Base-by-base conservation (phyloP, 2,797 vertebrate genomes). In the Karalla daura region DNA sequence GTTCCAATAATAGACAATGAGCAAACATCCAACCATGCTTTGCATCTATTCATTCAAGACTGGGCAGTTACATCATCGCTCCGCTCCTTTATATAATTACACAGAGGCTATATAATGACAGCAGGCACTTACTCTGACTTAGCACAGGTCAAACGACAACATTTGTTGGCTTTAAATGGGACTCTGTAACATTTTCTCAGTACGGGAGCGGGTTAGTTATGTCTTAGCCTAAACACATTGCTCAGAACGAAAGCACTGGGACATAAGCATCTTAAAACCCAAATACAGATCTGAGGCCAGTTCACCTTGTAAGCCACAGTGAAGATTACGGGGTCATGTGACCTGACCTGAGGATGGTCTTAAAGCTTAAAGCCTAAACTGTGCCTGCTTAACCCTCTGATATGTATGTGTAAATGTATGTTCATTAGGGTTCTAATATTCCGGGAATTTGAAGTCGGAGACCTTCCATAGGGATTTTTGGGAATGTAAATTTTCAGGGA, bases 251-350 rank as follows among this genome's bases (percentile, higher is more conserved):
- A 74, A 64, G 67, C 67, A 69, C 47, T 66, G 11, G 21, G 56
- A 65, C 76, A 51, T 88, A 87, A 88, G 80, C 86, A 82, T 77
- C 86, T 87, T 82, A 88, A 68, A 85, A 45, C 52, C 43, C 83
- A 84, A 80, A 79, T 77, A 77, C 77, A 85, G 86, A 88, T 80
- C 82, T 74, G 50, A 59, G 83, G 80, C 78, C 81, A 83, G 81
- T 88, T 87, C 74, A 65, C 73, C 83, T 89, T 47, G 12, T 87
- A 82, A 78, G 49, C 86, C 83, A 51, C 49, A 8, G 59, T 63
- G 78, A 63, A 79, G 90, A 83, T 91, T 88, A 88, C 56, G 20
- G 65, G 44, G 74, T 87, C 89, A 89, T 61, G 73, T 89, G 88
- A 90, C 81, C 64, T 36, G 81, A 76, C 71, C 80, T 46, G 63